These are phyloP conservation scores for Ageneiosus marmoratus DNA, from an alignment of 2,113 vertebrate genomes.

Conservation along the genomic window DNA sequence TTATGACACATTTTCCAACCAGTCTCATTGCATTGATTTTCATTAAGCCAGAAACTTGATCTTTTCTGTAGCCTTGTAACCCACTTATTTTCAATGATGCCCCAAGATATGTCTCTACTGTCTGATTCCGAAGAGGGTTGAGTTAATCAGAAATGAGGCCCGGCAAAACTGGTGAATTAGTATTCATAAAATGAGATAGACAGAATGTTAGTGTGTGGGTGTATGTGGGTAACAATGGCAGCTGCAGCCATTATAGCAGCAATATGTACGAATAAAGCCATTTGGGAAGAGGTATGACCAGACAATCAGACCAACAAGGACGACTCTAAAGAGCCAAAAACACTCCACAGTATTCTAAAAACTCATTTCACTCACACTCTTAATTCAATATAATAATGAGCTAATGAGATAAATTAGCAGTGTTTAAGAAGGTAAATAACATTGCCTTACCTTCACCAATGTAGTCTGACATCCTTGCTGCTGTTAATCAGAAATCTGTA, in stretches of 20 bases:
- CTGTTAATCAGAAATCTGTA: not conserved
- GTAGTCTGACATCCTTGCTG: not conserved
- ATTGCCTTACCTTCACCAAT: not conserved
- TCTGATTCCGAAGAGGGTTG: constrained; percentile 67
- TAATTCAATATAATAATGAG: constrained; percentile 14
- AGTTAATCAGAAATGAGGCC: constrained; percentile 71
- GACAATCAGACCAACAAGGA: constrained; percentile 2
- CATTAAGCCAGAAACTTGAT: constrained; percentile 71
- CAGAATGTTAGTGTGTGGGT: constrained; percentile 44
- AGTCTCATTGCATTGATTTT: constrained; percentile 70
- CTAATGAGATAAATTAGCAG: constrained; percentile 13
- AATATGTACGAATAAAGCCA: constrained; percentile 32
- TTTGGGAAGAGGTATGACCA: not conserved
- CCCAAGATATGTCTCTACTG: constrained; percentile 73
- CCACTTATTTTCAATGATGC: constrained; percentile 56
- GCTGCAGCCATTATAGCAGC: constrained; percentile 38
- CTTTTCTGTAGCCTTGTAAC: constrained; percentile 55
- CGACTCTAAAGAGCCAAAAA: not conserved
- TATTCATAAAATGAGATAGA: constrained; percentile 64
- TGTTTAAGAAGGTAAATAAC: not conserved
- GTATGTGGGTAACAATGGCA: constrained; percentile 34
- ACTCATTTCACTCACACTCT: not conserved
- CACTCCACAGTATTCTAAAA: not conserved
- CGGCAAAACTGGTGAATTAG: constrained; percentile 62
- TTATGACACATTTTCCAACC: constrained; percentile 70